Base-by-base conservation (phyloP, 2,113 vertebrate species). In the Dromas ardeola region DNA sequence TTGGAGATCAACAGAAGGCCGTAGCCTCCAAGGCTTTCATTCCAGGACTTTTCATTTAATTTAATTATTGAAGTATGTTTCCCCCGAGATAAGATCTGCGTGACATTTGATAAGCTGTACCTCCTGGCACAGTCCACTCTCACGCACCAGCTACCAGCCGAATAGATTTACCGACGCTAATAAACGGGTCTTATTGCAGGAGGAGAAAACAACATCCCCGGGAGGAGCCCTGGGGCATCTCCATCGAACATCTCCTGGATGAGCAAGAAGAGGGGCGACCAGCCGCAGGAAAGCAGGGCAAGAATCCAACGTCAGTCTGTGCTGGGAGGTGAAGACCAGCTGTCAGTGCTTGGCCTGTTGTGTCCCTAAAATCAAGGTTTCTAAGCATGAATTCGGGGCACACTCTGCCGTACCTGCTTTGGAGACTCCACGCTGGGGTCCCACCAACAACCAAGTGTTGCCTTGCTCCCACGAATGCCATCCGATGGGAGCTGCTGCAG, bases 371-470 rank as follows among this genome's bases (percentile, higher is more conserved):
- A 49, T 5, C 82, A 38, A 59, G 14, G 2, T 67, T 45, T 42
- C 36, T 6, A 34, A 36, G 11, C 2, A 2, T 11, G 30, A 63
- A 42, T 63, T 18, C 3, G 4, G n/a, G 42, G 20, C 6, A 4
- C 11, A 8, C 9, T 26, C 9, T 58, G 66, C 36, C 1, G 3
- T 42, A 16, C 27, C 56, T 20, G 45, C 20, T 47, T 5, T 27
- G 50, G 66, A 26, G 55, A 13, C n/a, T 21, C 30, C 23, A 1
- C 1, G 1, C 47, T 1, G 1, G 12, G 6, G 10, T 19, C 65
- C 65, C 2, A 0, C 10, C 2, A 1, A 10, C 0, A 38, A 47
- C 38, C 15, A 30, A 32, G 18, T 1, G 11, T 0, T 0, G 20
- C 29, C 36, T 36, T 8, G 3, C 26, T 59, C 27, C 74, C 58